Base-by-base conservation (phyloP, 2,888 invertebrate genomes). In the Caenorhabditis sp. region DNA sequence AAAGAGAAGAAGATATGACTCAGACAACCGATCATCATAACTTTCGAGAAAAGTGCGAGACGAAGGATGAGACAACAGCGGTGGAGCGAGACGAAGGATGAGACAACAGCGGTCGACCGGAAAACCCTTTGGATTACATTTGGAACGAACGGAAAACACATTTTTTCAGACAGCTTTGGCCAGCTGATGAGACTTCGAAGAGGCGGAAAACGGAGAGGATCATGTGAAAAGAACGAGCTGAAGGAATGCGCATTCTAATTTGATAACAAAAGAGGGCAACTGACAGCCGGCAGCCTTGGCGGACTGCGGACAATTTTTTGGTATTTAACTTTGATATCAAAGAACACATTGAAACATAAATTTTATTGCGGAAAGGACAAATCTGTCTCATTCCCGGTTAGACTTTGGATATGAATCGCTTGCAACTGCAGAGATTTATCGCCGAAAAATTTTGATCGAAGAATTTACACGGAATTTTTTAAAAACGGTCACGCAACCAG, bases 1-100 rank as follows among this genome's bases (percentile, higher is more conserved):
- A 27, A 41, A 39, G 15, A 48, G 46, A 17, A 39, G 70, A 35
- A n/a, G 39, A 27, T 35, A 41, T 22, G 15, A 41, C 22, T 4
- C 24, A 39, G 48, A 50, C 27, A 45, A 17, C 7, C 15, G 27
- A 50, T 62, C 52, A 20, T 63, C 35, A 63, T 53, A 53, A 52
- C 43, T 53, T 53, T 43, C 26, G 50, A 50, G 41, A 24, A 11
- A 24, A 43, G 58, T 50, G 61, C 46, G 41, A 41, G 37, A 46
- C 4, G 48, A 48, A 39, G 24, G 35, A 48, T 27, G 48, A 41
- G n/a, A 37, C 11, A 32, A n/a, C n/a, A n/a, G n/a, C n/a, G n/a
- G n/a, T n/a, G n/a, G n/a, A n/a, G 15, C 1, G 30, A 37, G 48
- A n/a, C n/a, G n/a, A n/a, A n/a, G n/a, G n/a, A n/a, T n/a, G n/a